Percentiles rank a stretch among this genome's conserved stretches.
Conservation (phyloP, 2,113 vertebrate genomes). For the Tupaia chinensis region DNA sequence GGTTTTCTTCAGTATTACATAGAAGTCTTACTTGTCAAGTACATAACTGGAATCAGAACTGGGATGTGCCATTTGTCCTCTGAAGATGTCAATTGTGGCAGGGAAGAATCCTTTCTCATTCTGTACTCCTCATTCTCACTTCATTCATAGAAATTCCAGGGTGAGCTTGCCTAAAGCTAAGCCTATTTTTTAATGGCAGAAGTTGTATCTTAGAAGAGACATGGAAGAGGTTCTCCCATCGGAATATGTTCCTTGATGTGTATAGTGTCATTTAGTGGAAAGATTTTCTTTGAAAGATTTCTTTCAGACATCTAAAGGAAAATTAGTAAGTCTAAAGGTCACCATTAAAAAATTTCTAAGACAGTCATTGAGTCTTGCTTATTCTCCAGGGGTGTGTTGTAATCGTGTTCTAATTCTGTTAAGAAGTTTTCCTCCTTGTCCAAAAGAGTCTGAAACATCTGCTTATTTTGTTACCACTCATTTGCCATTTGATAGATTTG, state of each 20-base stretch:
- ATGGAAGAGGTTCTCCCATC: neutral
- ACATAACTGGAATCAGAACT: neutral
- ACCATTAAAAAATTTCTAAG: neutral
- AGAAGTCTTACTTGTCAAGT: neutral
- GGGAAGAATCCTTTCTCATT: neutral
- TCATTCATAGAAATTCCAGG: too few species aligned
- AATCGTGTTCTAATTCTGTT: neutral
- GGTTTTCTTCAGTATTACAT: neutral
- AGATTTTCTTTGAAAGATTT: neutral
- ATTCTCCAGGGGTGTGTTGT: neutral
- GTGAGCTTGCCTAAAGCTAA: neutral
- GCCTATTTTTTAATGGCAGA: neutral
- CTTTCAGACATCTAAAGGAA: conserved; percentile 17
- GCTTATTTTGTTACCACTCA: neutral
- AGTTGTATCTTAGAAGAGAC: neutral
- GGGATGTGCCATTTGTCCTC: neutral
- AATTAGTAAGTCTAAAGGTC: neutral
- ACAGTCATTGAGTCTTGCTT: neutral
- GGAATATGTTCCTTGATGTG: neutral
- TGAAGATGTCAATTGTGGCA: neutral
- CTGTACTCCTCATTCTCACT: neutral
- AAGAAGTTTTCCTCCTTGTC: neutral
- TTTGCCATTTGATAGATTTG: neutral
- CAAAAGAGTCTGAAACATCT: neutral
- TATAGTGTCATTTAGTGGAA: neutral